Evolutionary conservation across 2,797 vertebrate species (phyloP).

Genomic region (Tokudaia tokunoshimensis): DNA sequence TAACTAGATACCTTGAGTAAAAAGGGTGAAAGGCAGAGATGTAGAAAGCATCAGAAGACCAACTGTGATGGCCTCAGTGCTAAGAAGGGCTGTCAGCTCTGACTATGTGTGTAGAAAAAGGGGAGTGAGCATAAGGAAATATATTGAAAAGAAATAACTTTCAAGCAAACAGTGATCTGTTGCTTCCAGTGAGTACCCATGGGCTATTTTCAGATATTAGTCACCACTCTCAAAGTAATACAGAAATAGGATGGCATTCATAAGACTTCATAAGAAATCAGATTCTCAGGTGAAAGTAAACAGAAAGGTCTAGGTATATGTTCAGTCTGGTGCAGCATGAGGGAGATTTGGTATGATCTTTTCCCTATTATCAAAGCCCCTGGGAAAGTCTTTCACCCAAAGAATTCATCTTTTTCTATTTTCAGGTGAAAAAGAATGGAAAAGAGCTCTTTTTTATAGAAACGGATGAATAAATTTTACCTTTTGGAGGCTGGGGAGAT

Average conservation of each 20-base stretch:
- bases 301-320: neutral
- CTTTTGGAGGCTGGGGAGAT: neutral
- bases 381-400: neutral
- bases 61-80: neutral
- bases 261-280: neutral
- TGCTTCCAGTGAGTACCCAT: neutral
- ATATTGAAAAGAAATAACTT: neutral
- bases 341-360: neutral
- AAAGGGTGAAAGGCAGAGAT: neutral
- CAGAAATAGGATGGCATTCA: neutral
- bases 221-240: constrained; percentile 9
- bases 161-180: constrained; percentile 15
- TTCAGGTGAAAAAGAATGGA: neutral
- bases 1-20: constrained; percentile 16
- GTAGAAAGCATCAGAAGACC: neutral
- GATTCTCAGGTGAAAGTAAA: neutral
- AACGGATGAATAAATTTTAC: neutral
- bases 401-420: neutral
- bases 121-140: neutral
- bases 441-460: neutral
- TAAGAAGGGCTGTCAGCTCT: neutral
- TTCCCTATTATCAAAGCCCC: neutral
- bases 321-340: neutral
- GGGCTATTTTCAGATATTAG: neutral
- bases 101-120: neutral